phyloP scores from a whole-genome alignment of 2,113 vertebrate genomes.

The Micronycteris hirsuta region DNA sequence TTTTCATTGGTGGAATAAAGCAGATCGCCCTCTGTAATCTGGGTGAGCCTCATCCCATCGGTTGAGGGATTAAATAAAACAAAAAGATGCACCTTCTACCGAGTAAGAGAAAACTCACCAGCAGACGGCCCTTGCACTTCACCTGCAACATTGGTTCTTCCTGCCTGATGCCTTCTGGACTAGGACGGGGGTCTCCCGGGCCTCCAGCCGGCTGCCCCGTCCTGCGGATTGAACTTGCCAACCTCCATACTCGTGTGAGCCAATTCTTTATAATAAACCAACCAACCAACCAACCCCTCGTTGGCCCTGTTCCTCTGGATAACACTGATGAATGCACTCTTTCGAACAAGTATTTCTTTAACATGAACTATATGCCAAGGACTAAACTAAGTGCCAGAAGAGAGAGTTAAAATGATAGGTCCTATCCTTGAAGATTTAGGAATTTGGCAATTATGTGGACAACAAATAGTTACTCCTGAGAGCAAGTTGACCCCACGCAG shows the following conservation, averaged over 20 bases:
- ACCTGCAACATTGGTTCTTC: neutral
- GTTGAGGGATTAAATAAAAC: neutral
- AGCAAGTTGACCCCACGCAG: neutral
- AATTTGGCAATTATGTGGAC: neutral
- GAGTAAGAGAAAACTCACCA: neutral
- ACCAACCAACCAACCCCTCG: neutral
- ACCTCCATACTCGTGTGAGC: neutral
- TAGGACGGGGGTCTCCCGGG: neutral
- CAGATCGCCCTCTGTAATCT: neutral
- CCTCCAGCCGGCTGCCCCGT: neutral
- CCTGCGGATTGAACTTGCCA: neutral
- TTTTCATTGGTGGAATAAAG: neutral
- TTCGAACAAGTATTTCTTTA: neutral
- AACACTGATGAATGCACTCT: neutral
- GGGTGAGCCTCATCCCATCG: neutral
- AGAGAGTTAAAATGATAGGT: neutral
- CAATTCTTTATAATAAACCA: neutral
- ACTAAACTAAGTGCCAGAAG: neutral
- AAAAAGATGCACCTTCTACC: neutral
- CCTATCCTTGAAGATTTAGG: neutral
- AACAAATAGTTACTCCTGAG: neutral
- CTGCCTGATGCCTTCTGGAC: neutral
- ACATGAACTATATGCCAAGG: neutral
- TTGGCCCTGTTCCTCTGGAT: neutral
- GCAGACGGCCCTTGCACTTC: neutral